These are phyloP conservation scores for Aplocera efformata DNA, from an alignment of 2,888 invertebrate genomes.

Conservation along the genomic window DNA sequence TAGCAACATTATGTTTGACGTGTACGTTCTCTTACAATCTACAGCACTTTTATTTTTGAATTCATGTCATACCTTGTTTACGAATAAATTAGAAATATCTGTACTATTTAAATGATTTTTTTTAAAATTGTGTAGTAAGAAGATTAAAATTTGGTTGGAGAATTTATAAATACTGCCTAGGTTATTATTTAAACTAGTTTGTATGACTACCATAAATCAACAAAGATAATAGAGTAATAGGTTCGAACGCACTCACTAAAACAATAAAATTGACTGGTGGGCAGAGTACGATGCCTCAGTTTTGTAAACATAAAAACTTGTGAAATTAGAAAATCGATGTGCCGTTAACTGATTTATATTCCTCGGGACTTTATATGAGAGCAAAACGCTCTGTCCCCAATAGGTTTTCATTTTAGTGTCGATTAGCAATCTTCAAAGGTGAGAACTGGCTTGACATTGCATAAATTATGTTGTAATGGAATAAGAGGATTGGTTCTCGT, in stretches of 20 bases:
- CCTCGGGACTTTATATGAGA: slow-evolving; percentile 48
- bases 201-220: too few relatives aligned
- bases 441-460: slow-evolving; percentile 59
- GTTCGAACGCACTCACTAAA: slow-evolving; percentile 47
- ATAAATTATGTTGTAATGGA: slow-evolving; percentile 59
- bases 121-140: too few relatives aligned
- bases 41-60: too few relatives aligned
- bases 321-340: slow-evolving; percentile 64
- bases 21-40: too few relatives aligned
- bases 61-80: too few relatives aligned
- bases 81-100: too few relatives aligned
- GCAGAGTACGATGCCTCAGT: slow-evolving; percentile 57
- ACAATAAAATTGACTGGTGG: slow-evolving; percentile 50
- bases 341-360: slow-evolving; percentile 50
- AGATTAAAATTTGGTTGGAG: too few relatives aligned
- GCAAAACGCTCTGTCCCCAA: slow-evolving; percentile 52
- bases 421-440: slow-evolving; percentile 70
- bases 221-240: too few relatives aligned
- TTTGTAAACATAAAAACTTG: slow-evolving; percentile 70
- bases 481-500: slow-evolving; percentile 43
- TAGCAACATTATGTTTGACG: too few relatives aligned
- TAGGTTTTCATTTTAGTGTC: slow-evolving; percentile 48
- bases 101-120: too few relatives aligned
- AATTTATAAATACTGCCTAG: too few relatives aligned
- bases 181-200: too few relatives aligned